Evolutionary conservation across 2,888 invertebrate genomes (phyloP).

Genomic region (Tolmerus cingulatus): DNA sequence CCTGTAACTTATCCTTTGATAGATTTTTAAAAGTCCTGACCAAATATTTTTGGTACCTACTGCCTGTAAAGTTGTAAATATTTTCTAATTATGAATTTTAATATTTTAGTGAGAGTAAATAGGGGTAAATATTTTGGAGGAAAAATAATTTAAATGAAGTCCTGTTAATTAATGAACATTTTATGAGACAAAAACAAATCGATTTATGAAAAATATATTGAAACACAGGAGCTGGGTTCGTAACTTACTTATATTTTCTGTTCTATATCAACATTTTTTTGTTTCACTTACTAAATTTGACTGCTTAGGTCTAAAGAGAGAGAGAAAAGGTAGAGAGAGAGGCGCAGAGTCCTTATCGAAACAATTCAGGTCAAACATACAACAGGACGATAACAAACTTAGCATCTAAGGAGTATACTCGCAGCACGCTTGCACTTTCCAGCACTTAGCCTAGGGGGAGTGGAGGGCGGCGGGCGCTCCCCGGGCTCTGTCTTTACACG

Average conservation of each 20-base stretch:
- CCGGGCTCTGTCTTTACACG: conserved; percentile 12
- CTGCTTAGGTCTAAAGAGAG: not conserved
- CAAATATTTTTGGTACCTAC: too few species aligned
- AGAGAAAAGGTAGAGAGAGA: not conserved
- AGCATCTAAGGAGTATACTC: conserved; percentile 32
- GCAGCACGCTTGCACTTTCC: conserved; percentile 25
- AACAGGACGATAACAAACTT: conserved; percentile 28
- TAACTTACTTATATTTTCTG: conserved; percentile 13
- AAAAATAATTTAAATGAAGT: not conserved
- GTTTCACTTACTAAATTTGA: not conserved
- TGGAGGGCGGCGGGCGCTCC: not conserved
- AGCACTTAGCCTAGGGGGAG: not conserved
- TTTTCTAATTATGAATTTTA: too few species aligned
- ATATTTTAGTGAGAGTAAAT: too few species aligned
- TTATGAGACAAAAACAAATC: not conserved
- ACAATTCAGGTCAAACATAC: conserved; percentile 27
- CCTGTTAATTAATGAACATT: not conserved
- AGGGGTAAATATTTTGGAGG: too few species aligned
- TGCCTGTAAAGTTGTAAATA: too few species aligned
- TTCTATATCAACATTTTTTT: conserved; percentile 25
- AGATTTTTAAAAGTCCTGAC: not conserved
- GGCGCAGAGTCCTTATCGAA: not conserved
- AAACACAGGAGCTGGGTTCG: not conserved
- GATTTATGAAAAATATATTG: not conserved
- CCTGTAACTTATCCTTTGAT: too few species aligned